These are phyloP conservation scores for Tachysurus vachellii DNA, from an alignment of 2,113 vertebrate species.

Conservation along the genomic window DNA sequence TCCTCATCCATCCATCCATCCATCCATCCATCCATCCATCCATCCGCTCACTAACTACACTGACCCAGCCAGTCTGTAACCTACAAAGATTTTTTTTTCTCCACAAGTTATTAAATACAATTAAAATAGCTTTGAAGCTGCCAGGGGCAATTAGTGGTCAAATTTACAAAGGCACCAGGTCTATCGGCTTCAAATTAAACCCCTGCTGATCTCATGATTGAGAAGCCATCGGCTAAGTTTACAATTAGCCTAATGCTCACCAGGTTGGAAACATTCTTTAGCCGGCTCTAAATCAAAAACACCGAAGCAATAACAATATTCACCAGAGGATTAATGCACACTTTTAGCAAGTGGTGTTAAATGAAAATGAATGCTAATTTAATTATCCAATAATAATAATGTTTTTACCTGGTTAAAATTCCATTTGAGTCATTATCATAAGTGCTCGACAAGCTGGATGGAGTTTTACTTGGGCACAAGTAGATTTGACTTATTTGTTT, in stretches of 20 bases:
- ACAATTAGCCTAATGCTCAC: slow-evolving; percentile 28
- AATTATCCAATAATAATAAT: slow-evolving; percentile 32
- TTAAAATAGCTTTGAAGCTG: slow-evolving; percentile 46
- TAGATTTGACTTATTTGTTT: background rate
- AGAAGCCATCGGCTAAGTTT: slow-evolving; percentile 24
- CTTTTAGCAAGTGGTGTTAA: slow-evolving; percentile 16
- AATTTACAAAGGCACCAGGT: slow-evolving; percentile 23
- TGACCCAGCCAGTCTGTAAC: slow-evolving; percentile 45
- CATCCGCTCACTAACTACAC: background rate
- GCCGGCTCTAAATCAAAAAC: slow-evolving; percentile 15
- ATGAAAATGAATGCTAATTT: slow-evolving; percentile 22
- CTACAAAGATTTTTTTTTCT: slow-evolving; percentile 19
- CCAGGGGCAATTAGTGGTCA: slow-evolving; percentile 38
- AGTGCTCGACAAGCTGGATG: background rate
- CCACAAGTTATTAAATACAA: slow-evolving; percentile 41
- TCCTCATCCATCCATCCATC: slow-evolving; percentile 3
- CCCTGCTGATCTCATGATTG: slow-evolving; percentile 34
- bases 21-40: background rate
- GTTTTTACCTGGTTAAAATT: slow-evolving; percentile 30
- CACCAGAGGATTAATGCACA: background rate
- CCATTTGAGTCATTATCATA: slow-evolving; percentile 25
- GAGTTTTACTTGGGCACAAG: background rate
- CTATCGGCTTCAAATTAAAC: slow-evolving; percentile 38
- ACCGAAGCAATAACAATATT: background rate
- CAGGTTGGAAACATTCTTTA: slow-evolving; percentile 2